Evolutionary conservation across 2,888 invertebrate genomes (phyloP).

Genomic region (Automeris io): DNA sequence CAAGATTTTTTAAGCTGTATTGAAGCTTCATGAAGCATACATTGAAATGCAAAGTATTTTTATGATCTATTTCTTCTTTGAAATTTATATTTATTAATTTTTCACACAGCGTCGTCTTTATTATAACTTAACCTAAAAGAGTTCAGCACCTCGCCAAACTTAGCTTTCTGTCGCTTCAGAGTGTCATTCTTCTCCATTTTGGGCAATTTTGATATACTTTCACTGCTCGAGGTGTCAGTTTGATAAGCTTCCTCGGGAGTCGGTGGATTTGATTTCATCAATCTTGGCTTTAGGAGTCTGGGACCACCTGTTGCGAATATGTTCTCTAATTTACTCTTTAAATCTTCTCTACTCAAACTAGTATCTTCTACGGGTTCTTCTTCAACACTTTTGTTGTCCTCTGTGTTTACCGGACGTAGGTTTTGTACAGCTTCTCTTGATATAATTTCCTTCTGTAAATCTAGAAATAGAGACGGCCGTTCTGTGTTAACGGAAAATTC

Average conservation of each 20-base stretch:
- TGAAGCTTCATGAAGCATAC: no score
- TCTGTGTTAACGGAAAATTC: slow-evolving; percentile 30
- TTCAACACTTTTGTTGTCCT: slow-evolving; percentile 24
- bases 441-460: slow-evolving; percentile 56
- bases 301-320: slow-evolving; percentile 59
- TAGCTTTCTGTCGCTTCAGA: slow-evolving; percentile 58
- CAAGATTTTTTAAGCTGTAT: no score
- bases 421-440: slow-evolving; percentile 37
- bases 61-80: no score
- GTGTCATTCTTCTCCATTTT: slow-evolving; percentile 68
- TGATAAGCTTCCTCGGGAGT: slow-evolving; percentile 56
- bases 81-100: not conserved
- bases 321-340: slow-evolving; percentile 59
- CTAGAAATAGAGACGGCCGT: slow-evolving; percentile 42
- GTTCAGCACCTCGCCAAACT: slow-evolving; percentile 60
- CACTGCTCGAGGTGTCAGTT: slow-evolving; percentile 47
- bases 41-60: no score
- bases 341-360: slow-evolving; percentile 50
- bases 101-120: slow-evolving; percentile 51
- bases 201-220: slow-evolving; percentile 50
- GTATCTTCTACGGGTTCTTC: slow-evolving; percentile 35
- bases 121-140: slow-evolving; percentile 59
- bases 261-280: slow-evolving; percentile 55
- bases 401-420: slow-evolving; percentile 37
- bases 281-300: slow-evolving; percentile 42